Evolutionary conservation across 2,113 vertebrate genomes (phyloP).

Genomic region (Crypturellus undulatus): DNA sequence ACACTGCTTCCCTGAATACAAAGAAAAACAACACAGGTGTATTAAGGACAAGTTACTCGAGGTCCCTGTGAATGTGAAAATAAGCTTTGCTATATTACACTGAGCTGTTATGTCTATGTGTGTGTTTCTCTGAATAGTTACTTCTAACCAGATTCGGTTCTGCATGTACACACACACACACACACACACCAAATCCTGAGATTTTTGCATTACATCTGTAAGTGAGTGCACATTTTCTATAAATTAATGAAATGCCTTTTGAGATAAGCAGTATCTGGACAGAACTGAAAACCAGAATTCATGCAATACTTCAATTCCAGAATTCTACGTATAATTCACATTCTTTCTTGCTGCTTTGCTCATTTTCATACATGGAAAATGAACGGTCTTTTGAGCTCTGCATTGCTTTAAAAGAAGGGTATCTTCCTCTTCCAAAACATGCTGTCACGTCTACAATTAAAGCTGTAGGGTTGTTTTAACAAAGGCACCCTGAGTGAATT

Average conservation of each 20-base stretch:
- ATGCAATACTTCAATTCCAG: not conserved
- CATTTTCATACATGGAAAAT: not conserved
- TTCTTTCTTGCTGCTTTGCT: not conserved
- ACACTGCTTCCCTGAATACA: slow-evolving; percentile 94
- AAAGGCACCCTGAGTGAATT: not conserved
- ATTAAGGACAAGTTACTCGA: slow-evolving; percentile 63
- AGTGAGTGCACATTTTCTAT: not conserved
- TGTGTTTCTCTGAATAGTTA: not conserved
- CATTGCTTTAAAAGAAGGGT: not conserved
- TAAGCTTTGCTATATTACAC: slow-evolving; percentile 34
- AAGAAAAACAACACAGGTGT: slow-evolving; percentile 70
- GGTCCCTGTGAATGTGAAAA: slow-evolving; percentile 65
- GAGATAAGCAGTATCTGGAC: not conserved
- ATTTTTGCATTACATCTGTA: not conserved
- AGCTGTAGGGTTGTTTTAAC: not conserved
- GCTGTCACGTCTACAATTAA: not conserved
- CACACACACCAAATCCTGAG: accelerated
- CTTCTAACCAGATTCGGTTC: not conserved
- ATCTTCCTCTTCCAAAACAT: not conserved
- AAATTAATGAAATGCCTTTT: not conserved
- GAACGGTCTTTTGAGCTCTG: not conserved
- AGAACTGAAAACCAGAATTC: not conserved
- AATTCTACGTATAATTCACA: not conserved
- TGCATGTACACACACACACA: not conserved
- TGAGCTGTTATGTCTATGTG: not conserved